phyloP scores from a whole-genome alignment of 2,797 vertebrate species.

The Gorsachius magnificus region DNA sequence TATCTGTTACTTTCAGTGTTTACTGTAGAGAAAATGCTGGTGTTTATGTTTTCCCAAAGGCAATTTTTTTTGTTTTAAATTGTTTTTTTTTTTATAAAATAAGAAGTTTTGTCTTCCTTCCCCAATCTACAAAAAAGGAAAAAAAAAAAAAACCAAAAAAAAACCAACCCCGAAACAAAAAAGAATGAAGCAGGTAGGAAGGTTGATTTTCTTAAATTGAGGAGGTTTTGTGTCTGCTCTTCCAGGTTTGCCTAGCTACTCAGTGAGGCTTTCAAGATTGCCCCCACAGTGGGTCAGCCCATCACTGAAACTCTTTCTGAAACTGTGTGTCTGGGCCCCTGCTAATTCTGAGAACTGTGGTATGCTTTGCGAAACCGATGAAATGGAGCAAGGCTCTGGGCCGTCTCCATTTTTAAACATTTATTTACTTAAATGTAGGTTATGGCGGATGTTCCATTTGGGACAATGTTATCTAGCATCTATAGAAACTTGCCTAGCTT shows the following conservation, averaged over 20 bases:
- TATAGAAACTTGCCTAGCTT: neutral
- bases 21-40: neutral
- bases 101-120: neutral
- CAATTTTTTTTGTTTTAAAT: slow-evolving; percentile 21
- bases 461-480: neutral
- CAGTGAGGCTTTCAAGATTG: neutral
- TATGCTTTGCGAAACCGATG: neutral
- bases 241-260: neutral
- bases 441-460: neutral
- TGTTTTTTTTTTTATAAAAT: slow-evolving; percentile 9
- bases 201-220: neutral
- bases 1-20: neutral
- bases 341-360: rapidly evolving
- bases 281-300: rapidly evolving
- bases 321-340: neutral
- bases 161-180: neutral
- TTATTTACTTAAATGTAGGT: neutral
- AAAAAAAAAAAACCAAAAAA: neutral
- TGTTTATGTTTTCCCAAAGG: neutral
- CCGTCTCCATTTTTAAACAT: rapidly evolving
- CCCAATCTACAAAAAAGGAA: neutral
- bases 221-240: neutral
- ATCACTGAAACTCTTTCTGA: neutral
- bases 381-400: neutral
- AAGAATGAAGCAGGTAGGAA: neutral